phyloP scores from a whole-genome alignment of 2,797 vertebrate species.

The Parambassis ranga region DNA sequence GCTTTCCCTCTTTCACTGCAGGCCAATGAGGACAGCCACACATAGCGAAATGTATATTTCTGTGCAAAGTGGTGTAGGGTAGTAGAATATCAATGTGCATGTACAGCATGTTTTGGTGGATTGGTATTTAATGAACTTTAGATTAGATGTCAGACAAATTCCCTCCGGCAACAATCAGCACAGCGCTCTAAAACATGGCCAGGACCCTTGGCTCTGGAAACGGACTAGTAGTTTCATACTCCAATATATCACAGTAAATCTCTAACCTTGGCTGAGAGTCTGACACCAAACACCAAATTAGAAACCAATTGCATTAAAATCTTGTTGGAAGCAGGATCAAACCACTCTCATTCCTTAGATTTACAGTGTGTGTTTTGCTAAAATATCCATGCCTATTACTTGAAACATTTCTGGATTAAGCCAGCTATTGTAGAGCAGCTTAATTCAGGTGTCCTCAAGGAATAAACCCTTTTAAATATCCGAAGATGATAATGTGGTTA shows the following conservation, averaged over 20 bases:
- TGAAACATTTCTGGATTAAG: conserved; percentile 53
- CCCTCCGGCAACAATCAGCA: conserved; percentile 63
- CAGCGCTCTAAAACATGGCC: conserved; percentile 53
- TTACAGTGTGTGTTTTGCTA: conserved; percentile 8
- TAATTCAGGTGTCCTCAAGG: conserved; percentile 30
- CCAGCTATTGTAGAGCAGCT: conserved; percentile 11
- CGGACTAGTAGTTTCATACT: conserved; percentile 36
- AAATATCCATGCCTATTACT: background rate
- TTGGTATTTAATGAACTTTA: conserved; percentile 74
- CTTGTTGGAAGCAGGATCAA: conserved; percentile 18
- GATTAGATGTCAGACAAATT: conserved; percentile 71
- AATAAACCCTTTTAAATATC: conserved; percentile 55
- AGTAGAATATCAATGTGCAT: conserved; percentile 22
- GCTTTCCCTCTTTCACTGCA: conserved; percentile 45
- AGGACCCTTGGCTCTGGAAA: conserved; percentile 48
- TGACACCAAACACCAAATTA: conserved; percentile 34
- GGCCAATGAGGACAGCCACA: conserved; percentile 33
- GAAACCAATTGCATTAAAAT: conserved; percentile 28
- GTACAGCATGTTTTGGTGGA: conserved; percentile 53
- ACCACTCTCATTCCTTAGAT: background rate
- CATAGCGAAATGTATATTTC: conserved; percentile 29
- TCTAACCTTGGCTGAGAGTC: conserved; percentile 37
- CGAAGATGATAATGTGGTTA: conserved; percentile 52
- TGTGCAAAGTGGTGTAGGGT: conserved; percentile 22
- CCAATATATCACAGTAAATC: conserved; percentile 58